These are phyloP conservation scores for Rutilus rutilus DNA, from an alignment of 2,113 vertebrate species.

Conservation along the genomic window DNA sequence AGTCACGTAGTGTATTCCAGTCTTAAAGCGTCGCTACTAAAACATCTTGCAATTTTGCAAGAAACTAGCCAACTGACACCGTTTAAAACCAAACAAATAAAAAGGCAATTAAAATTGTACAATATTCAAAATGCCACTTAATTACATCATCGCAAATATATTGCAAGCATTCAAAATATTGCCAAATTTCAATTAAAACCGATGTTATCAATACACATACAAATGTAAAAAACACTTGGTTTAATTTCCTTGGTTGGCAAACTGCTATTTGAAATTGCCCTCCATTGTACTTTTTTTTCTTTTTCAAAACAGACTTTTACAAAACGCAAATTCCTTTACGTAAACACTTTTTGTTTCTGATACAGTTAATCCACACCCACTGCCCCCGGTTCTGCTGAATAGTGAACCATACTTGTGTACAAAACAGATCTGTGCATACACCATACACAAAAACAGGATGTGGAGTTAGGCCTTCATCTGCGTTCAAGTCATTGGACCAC, in stretches of 20 bases:
- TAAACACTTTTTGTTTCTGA: conserved; percentile 15
- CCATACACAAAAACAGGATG: conserved; percentile 59
- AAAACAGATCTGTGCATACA: conserved; percentile 47
- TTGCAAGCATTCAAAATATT: neutral
- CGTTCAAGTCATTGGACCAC: conserved; percentile 24
- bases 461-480: conserved; percentile 39
- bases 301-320: neutral
- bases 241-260: neutral
- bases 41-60: neutral
- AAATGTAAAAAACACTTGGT: neutral
- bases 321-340: neutral
- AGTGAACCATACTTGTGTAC: conserved; percentile 54
- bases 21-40: too few species aligned
- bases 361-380: conserved; percentile 9
- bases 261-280: neutral
- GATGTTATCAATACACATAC: neutral
- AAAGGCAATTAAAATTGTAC: neutral
- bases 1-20: too few species aligned
- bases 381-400: conserved; percentile 24
- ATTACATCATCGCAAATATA: neutral
- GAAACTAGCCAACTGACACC: neutral
- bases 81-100: neutral
- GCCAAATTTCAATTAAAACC: neutral
- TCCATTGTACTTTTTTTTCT: neutral
- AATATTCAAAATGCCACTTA: neutral